Percentiles rank a stretch among this genome's conserved stretches.
Evolutionary conservation across 1,140 invertebrate species (phyloP).

Genomic region (Adelges cooleyi): DNA sequence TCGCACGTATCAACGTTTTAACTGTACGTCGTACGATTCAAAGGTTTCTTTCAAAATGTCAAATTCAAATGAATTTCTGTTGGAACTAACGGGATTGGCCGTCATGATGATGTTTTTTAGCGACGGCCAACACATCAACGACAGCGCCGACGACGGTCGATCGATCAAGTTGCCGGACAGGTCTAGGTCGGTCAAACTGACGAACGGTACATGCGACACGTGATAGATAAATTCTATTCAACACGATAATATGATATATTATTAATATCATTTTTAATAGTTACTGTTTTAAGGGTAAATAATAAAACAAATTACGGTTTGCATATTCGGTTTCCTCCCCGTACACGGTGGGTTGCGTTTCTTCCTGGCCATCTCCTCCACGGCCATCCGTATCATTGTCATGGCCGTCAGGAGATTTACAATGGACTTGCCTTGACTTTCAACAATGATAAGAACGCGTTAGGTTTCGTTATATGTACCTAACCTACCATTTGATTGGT

Average conservation of each 20-base stretch:
- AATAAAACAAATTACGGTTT: slow-evolving; percentile 2
- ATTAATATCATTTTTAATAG: no score
- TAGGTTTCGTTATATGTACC: no score
- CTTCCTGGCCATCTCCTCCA: not conserved
- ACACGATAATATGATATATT: no score
- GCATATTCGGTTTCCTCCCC: not conserved
- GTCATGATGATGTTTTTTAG: not conserved
- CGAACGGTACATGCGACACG: not conserved
- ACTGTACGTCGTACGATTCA: not conserved
- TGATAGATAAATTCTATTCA: not conserved
- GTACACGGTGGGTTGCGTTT: not conserved
- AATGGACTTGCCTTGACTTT: no score
- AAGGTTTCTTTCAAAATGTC: not conserved
- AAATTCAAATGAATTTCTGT: not conserved
- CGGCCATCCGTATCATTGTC: no score
- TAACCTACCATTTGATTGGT: no score
- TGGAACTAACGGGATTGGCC: not conserved
- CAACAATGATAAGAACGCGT: no score
- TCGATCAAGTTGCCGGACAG: not conserved
- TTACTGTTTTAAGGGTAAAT: not conserved
- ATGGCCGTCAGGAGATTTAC: no score
- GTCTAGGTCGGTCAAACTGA: not conserved
- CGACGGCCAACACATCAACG: not conserved
- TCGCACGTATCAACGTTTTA: not conserved
- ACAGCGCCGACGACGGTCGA: not conserved